These are phyloP conservation scores for Leucoraja ocellata DNA, from an alignment of 2,797 vertebrate genomes.

Conservation along the genomic window DNA sequence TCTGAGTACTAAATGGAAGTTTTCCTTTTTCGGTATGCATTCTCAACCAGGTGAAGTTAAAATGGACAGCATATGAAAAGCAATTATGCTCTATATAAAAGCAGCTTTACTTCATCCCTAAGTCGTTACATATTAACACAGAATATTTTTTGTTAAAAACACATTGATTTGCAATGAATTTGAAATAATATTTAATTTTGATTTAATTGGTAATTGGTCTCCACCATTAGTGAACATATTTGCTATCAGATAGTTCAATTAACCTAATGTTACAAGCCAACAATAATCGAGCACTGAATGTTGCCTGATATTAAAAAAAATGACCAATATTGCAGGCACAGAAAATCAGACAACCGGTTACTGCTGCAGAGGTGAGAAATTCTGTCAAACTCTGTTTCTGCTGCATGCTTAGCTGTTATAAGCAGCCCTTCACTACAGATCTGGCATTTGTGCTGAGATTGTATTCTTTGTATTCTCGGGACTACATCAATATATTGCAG, in stretches of 20 bases:
- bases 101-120: too few species aligned
- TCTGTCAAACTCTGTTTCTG: neutral
- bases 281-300: neutral
- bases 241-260: neutral
- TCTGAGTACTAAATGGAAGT: neutral
- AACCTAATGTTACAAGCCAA: neutral
- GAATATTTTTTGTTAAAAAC: neutral
- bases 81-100: neutral
- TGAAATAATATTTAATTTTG: neutral
- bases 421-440: neutral
- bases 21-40: neutral
- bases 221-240: neutral
- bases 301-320: neutral
- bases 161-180: neutral
- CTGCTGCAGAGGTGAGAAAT: neutral
- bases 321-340: conserved; percentile 18
- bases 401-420: neutral
- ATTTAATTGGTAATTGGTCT: neutral
- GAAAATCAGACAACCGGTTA: neutral
- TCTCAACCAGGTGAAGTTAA: neutral
- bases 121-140: neutral
- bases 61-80: neutral
- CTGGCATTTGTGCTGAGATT: neutral
- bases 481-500: neutral
- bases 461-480: neutral